phyloP scores from a whole-genome alignment of 1,140 invertebrate genomes.

The Drosophila aff. region DNA sequence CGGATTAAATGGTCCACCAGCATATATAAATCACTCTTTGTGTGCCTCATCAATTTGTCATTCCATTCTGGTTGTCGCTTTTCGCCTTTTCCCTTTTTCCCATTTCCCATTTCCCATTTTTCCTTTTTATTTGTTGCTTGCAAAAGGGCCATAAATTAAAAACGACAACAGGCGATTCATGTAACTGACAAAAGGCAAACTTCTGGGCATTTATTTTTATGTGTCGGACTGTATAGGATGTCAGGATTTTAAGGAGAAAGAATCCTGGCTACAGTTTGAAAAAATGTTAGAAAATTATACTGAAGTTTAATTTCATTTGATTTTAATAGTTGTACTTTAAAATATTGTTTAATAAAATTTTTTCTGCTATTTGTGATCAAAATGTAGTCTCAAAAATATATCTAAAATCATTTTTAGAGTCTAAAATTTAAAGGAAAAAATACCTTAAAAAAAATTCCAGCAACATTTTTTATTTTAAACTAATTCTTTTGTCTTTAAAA shows the following conservation, averaged over 20 bases:
- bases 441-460: too few relatives aligned
- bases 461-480: background rate
- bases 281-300: background rate
- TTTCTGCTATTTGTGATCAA: too few relatives aligned
- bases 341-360: too few relatives aligned
- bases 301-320: too few relatives aligned
- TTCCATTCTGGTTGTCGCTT: conserved; percentile 27
- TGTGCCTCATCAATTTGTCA: conserved; percentile 66
- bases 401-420: too few relatives aligned
- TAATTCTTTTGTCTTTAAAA: background rate
- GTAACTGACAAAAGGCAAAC: conserved; percentile 32
- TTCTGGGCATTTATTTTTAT: conserved; percentile 16
- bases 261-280: background rate
- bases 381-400: too few relatives aligned
- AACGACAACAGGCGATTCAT: conserved; percentile 30
- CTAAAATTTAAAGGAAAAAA: too few relatives aligned
- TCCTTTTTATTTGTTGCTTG: conserved; percentile 36
- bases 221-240: conserved; percentile 34
- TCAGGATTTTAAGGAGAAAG: conserved; percentile 4
- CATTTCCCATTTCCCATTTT: conserved; percentile 1
- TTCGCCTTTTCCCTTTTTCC: background rate
- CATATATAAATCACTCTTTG: conserved; percentile 51
- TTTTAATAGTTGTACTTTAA: too few relatives aligned
- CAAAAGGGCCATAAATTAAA: conserved; percentile 52
- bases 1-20: conserved; percentile 11